Base-by-base conservation (phyloP, 2,797 vertebrate genomes). In the Liparis tanakae region DNA sequence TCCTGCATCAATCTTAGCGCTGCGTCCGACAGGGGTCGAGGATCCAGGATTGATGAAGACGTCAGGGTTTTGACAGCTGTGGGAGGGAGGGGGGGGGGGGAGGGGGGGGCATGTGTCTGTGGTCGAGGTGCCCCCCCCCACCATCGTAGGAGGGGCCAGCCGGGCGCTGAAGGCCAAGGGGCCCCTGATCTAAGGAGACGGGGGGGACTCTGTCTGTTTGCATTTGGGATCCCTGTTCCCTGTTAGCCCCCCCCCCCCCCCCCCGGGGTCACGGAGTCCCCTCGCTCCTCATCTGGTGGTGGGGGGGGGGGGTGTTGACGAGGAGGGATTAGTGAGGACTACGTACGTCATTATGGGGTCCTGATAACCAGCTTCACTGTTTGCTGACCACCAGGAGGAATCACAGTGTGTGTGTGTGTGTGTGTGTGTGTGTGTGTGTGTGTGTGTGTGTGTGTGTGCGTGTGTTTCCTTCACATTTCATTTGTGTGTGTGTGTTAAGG, bases 21-120 rank as follows among this genome's bases (percentile, higher is more conserved):
- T 62, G 65, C 56, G 88, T 95, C 91, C 95, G 93, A 92, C 91
- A 83, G 82, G 90, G 93, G 25, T 95, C 93, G 94, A 90, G 92
- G 94, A 85, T 85, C 79, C 87, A 94, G 94, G 94, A 97, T 96
- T 97, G 96, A 98, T 99, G 95, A 97, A 98, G 97, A 96, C 92
- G 90, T 98, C 96, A 94, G 92, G 82, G 79, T 93, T 95, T 93
- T 95, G 95, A 97, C 97, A 98, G 93, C 93, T 90, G 89, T 46
- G 73, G 57, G 74, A 30, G 25, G 75, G 62, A 5, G 6, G 36
- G n/a, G 36, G 36, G 8, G 60, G 62, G 6, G 36, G n/a, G 36
- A 6, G 8, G 60, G 62, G 25, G 25, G 25, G n/a, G 15, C 48
- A 53, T 65, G 62, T 62, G 74, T 6, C 53, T 82, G 66, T 14